Evolutionary conservation across 2,797 vertebrate species (phyloP), one percentile per base, ranked within the genome.

Genomic region (Coendou prehensilis): DNA sequence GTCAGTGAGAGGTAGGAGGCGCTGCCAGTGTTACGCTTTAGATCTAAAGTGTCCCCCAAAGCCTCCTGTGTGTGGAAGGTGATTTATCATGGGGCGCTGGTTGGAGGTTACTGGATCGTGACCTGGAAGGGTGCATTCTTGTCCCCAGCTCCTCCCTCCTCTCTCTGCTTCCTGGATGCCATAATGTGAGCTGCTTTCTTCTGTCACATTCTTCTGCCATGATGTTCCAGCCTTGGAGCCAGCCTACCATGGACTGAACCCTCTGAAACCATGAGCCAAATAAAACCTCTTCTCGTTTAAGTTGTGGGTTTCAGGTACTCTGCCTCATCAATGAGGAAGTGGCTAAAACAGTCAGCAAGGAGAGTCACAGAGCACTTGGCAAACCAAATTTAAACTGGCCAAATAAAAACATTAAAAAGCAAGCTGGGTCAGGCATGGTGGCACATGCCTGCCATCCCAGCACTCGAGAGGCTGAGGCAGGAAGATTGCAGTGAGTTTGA

Each of bases 1-100:
- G 33, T 17, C 47, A 57, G 0, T 0, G 13, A 30, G 17, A 37
- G 5, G 2, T 20, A 0, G 3, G 41, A 52, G 18, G 6, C 22
- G 45, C n/a, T 2, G 22, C 23, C 10, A 11, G 41, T 73, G 41
- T 1, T 75, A 47, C 14, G 10, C 22, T 75, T 75, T 26, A 45
- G 5, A 28, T 75, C 41, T 14, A 47, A 45, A 45, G 6, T 75
- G 41, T 28, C 23, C 22, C 41, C 71, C 41, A 47, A 28, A 75
- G 71, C 45, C 41, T 26, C 23, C 22, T 45, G 41, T 2, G 10
- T 75, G 23, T 75, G 23, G 41, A 75, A 47, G 41, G 41, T 75
- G 26, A 47, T 28, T 47, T 23, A 9, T 47, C 26, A 47, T 28
- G 10, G 23, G 23, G 45, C 2, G 9, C 71, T 45, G 22, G 71